Conservation (phyloP, 2,113 vertebrate genomes). For the Corythornis madagascariensis region DNA sequence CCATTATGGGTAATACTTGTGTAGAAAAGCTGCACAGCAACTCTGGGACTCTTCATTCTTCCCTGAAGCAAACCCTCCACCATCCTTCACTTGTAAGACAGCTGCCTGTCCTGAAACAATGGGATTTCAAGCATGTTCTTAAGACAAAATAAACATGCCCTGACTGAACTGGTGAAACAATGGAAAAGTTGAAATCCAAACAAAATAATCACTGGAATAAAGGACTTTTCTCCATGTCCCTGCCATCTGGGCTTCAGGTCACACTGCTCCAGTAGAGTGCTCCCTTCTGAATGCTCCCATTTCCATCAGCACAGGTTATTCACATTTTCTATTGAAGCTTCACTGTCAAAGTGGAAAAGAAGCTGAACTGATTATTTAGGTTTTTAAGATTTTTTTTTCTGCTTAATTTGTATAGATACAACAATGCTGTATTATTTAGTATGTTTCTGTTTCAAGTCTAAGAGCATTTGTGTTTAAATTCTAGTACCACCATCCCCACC, state of each 20-base stretch:
- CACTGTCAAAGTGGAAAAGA: neutral
- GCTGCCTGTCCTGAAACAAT: fast-evolving
- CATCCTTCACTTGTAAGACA: neutral
- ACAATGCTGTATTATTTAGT: neutral
- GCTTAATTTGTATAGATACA: neutral
- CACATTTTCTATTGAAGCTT: neutral
- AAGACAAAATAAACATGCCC: neutral
- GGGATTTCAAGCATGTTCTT: neutral
- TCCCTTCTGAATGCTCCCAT: neutral
- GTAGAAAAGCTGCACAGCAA: neutral
- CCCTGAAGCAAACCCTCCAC: neutral
- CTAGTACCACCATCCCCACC: neutral
- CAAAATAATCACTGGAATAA: neutral
- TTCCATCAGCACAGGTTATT: neutral
- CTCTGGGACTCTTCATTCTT: too few species aligned
- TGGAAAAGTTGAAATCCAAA: neutral
- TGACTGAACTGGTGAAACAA: neutral
- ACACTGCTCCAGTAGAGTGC: neutral
- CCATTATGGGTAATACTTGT: neutral
- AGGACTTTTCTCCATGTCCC: neutral
- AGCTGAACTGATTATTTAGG: neutral
- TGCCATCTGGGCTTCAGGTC: neutral
- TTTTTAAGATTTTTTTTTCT: neutral
- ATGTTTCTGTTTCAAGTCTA: neutral
- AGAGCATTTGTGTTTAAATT: neutral